Evolutionary conservation across 1,140 invertebrate genomes (phyloP).

Genomic region (Neuroterus valhalla): DNA sequence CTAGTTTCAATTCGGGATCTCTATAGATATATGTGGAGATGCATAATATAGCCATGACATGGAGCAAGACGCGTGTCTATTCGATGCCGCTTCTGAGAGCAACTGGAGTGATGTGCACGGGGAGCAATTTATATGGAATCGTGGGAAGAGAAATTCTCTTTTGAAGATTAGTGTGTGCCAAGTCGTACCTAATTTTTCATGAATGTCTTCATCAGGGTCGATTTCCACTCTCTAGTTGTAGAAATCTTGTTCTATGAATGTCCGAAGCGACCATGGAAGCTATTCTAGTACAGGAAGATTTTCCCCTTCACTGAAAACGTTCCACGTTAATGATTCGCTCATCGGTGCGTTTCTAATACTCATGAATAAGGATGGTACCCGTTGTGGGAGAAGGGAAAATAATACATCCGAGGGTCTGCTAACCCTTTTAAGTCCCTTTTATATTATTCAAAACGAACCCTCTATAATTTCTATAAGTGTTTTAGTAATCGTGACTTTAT

Average conservation of each 20-base stretch:
- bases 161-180: constrained; percentile 1
- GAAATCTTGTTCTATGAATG: not conserved
- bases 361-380: constrained; percentile 37
- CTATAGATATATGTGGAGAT: not conserved
- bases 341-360: constrained; percentile 55
- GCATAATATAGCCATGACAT: not conserved
- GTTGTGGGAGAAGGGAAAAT: constrained; percentile 45
- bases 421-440: constrained; percentile 40
- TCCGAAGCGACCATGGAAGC: not conserved
- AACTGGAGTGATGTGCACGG: constrained; percentile 5
- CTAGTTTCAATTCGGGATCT: constrained; percentile 4
- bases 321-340: constrained; percentile 51
- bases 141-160: constrained; percentile 21
- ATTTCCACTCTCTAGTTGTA: not conserved
- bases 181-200: constrained; percentile 21
- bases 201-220: constrained; percentile 14
- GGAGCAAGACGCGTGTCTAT: constrained; percentile 10
- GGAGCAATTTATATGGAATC: constrained; percentile 25
- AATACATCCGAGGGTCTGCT: constrained; percentile 43
- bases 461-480: constrained; percentile 5
- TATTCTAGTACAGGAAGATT: not conserved
- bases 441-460: constrained; percentile 23
- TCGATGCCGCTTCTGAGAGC: constrained; percentile 7
- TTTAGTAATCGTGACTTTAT: constrained; percentile 10
- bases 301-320: constrained; percentile 48